These are phyloP conservation scores for Danio tinwini DNA, from an alignment of 2,797 vertebrate species.

Conservation along the genomic window DNA sequence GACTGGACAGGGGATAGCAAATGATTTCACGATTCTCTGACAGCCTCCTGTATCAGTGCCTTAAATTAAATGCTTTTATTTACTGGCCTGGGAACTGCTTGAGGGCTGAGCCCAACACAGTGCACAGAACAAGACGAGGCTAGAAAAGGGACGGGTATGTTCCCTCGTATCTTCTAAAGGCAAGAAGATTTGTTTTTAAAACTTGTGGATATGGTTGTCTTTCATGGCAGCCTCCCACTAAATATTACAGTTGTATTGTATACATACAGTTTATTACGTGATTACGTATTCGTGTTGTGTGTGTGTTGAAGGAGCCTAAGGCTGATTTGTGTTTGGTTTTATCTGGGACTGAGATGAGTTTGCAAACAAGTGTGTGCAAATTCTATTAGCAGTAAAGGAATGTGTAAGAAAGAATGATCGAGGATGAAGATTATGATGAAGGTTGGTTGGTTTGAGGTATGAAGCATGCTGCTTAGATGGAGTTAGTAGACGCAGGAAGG, in stretches of 20 bases:
- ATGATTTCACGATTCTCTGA: conserved; percentile 47
- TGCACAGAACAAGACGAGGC: conserved; percentile 45
- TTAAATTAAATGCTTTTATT: conserved; percentile 65
- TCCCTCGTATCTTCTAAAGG: conserved; percentile 33
- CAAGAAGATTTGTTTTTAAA: conserved; percentile 57
- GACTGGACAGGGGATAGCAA: conserved; percentile 42
- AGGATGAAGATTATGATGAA: conserved; percentile 43
- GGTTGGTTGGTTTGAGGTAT: conserved; percentile 53
- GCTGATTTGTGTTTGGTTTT: conserved; percentile 44
- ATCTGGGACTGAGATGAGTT: not conserved
- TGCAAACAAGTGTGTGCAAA: conserved; percentile 48
- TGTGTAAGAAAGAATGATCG: conserved; percentile 45
- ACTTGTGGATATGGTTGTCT: conserved; percentile 33
- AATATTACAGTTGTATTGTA: conserved; percentile 41
- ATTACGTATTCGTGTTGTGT: conserved; percentile 26
- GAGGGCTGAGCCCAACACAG: conserved; percentile 52
- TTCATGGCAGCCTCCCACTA: conserved; percentile 31
- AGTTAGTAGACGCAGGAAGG: conserved; percentile 60
- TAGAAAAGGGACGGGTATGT: conserved; percentile 38
- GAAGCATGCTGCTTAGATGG: conserved; percentile 70
- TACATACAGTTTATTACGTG: conserved; percentile 24
- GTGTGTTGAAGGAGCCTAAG: conserved; percentile 41
- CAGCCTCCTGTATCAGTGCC: conserved; percentile 74
- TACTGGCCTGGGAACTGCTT: conserved; percentile 63
- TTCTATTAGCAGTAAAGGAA: conserved; percentile 47